A percentile compares a stretch with the other conserved stretches of the same genome.
Evolutionary conservation across 2,797 vertebrate species (phyloP).

Genomic region (Atherinosoma microstoma): DNA sequence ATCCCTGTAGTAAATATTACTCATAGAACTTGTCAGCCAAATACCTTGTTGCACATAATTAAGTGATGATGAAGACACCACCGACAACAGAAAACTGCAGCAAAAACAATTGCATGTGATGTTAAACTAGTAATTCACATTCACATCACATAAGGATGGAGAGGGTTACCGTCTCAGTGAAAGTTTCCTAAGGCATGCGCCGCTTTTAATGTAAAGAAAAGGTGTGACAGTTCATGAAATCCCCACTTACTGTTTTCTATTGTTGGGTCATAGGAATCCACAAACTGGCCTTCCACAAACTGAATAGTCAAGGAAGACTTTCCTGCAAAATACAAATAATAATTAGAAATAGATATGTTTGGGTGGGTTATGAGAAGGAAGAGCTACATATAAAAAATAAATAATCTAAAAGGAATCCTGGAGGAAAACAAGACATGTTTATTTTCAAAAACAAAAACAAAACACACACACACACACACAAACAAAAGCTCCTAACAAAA

Average conservation of each 20-base stretch:
- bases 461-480: not conserved
- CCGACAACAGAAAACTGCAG: not conserved
- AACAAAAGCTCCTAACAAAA: not conserved
- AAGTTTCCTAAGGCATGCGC: too few relatives aligned
- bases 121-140: not conserved
- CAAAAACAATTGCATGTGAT: not conserved
- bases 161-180: too few relatives aligned
- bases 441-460: not conserved
- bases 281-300: constrained; percentile 99
- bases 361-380: too few relatives aligned
- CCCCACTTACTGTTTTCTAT: constrained; percentile 98
- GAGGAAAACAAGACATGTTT: not conserved
- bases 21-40: not conserved
- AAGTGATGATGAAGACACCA: not conserved
- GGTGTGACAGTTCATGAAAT: not conserved
- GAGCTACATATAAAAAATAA: too few relatives aligned
- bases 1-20: not conserved
- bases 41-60: not conserved
- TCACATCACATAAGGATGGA: too few relatives aligned
- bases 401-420: not conserved
- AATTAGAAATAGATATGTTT: not conserved
- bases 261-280: constrained; percentile 98
- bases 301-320: constrained; percentile 99
- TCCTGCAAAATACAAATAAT: constrained; percentile 81
- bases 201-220: not conserved